Conservation (phyloP, 2,113 vertebrate species). For the Phyllostomus discolor region DNA sequence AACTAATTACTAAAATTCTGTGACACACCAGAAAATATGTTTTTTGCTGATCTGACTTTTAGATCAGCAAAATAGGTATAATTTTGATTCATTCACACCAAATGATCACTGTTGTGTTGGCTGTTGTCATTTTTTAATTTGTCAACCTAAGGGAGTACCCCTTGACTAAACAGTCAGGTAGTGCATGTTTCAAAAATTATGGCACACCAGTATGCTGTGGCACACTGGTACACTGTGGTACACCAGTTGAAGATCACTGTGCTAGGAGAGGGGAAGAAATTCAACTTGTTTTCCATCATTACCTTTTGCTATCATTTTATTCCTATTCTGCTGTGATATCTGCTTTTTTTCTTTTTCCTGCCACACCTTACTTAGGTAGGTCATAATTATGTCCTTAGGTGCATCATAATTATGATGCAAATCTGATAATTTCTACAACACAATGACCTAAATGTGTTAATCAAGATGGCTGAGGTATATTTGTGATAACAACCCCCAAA, state of each 20-base stretch:
- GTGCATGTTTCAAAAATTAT: not conserved
- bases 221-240: not conserved
- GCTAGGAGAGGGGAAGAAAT: not conserved
- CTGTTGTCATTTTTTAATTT: not conserved
- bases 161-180: not conserved
- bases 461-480: not conserved
- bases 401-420: not conserved
- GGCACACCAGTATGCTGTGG: too few species aligned
- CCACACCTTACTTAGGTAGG: not conserved
- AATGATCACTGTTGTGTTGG: not conserved
- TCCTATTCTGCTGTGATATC: not conserved
- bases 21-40: not conserved
- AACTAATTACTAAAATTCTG: not conserved
- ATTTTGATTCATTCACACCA: not conserved
- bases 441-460: not conserved
- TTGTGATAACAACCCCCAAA: not conserved
- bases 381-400: not conserved
- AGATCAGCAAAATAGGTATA: not conserved
- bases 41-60: not conserved
- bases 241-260: not conserved
- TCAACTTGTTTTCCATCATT: not conserved
- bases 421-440: not conserved
- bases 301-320: not conserved
- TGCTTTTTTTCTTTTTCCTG: not conserved
- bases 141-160: not conserved